Conservation (phyloP, 64 coral and sea anemone species). For the Stylophora pistillata region DNA sequence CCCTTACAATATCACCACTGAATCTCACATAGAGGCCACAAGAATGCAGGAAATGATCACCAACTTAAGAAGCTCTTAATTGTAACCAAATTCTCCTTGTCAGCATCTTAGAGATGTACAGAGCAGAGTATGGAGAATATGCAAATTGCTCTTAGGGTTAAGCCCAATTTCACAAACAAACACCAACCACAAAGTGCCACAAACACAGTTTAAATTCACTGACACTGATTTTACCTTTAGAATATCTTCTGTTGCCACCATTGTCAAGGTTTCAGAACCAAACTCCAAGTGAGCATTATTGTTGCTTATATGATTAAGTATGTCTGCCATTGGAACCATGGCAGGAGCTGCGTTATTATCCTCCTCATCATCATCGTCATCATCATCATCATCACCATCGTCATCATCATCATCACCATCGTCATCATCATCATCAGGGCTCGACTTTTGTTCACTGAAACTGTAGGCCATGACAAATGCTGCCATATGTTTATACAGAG, state of each 20-base stretch:
- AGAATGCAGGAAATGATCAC: no score
- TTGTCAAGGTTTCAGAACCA: slow-evolving; percentile 70
- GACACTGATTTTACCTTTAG: slow-evolving; percentile 35
- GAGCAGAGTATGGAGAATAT: no score
- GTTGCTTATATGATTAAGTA: slow-evolving; percentile 87
- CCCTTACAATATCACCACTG: no score
- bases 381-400: background rate
- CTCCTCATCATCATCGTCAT: background rate
- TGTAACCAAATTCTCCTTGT: no score
- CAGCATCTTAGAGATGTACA: no score
- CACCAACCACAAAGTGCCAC: background rate
- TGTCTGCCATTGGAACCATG: slow-evolving; percentile 99
- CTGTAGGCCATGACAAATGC: slow-evolving; percentile 98
- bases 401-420: slow-evolving; percentile 17
- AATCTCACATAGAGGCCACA: no score
- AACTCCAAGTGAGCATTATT: slow-evolving; percentile 97
- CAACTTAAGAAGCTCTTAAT: no score
- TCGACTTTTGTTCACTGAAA: slow-evolving; percentile 73
- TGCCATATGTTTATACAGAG: slow-evolving; percentile 90
- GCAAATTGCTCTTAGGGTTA: no score
- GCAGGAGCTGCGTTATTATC: slow-evolving; percentile 35
- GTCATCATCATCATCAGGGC: slow-evolving; percentile 1
- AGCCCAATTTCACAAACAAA: background rate
- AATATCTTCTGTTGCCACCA: slow-evolving; percentile 85
- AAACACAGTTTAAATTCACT: background rate